Evolutionary conservation across 2,888 invertebrate genomes (phyloP), one percentile per base, ranked within the genome.

Genomic region (Latheticus oryzae): DNA sequence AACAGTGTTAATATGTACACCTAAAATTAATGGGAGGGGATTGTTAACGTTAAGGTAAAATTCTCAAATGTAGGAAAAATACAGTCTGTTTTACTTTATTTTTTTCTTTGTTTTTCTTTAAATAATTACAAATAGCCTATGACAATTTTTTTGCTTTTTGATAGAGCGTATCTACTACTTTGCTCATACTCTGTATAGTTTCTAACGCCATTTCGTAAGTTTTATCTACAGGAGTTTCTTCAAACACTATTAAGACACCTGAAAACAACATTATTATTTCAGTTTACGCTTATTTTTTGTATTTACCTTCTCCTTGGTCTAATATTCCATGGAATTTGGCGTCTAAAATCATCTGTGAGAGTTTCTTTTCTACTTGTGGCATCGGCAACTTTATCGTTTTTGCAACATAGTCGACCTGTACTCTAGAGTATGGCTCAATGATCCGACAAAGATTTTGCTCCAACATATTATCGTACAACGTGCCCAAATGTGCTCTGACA

Each of bases 301-400:
- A 9, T 19, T 68, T 65, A 79, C 79, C 98, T 79, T 94, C 95
- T 58, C 97, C 98, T 81, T 99, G 99, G 82, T 99, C 98, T 66
- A 99, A 84, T 68, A 98, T 98, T 12, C 98, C 97, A 81, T 90
- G 87, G 68, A 99, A 89, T 80, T 98, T 99, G 75, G 95, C 95
- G 80, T 99, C 99, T 78, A 99, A 83, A 76, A 99, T 99, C 99
- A 99, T 99, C 81, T 99, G 99, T 40, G 98, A 98, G 56, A 99
- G 82, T 81, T 99, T 99, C 82, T 97, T 96, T 80, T 99, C 99
- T 45, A 99, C 98, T 81, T 91, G 87, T 35, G 90, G 82, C 85
- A 93, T 88, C 5, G 94, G 90, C 60, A 97, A 83, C 71, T 93
- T 91, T 80, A 97, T 97, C 70, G 90, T 87, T 67, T 90, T 88